These are phyloP conservation scores for Tortricodes alternella DNA, from an alignment of 2,888 invertebrate genomes.

Conservation along the genomic window DNA sequence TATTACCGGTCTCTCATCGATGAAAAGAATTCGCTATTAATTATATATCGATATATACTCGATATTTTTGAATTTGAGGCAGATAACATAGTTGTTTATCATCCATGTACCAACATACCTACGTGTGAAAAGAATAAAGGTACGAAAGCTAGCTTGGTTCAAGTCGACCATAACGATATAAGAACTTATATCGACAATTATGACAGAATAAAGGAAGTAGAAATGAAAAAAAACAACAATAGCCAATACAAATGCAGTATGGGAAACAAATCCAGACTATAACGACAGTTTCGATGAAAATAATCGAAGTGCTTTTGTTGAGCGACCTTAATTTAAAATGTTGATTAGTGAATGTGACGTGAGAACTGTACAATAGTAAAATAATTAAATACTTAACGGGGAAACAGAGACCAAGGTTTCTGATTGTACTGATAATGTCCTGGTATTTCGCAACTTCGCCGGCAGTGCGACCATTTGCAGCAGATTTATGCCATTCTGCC, in stretches of 20 bases:
- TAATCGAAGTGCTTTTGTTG: constrained; percentile 45
- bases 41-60: no score
- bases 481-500: no score
- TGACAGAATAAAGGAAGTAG: constrained; percentile 8
- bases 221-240: constrained; percentile 16
- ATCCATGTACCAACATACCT: no score
- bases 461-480: no score
- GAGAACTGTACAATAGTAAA: constrained; percentile 35
- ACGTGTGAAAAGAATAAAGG: no score
- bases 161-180: no score
- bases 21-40: no score
- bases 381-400: constrained; percentile 10
- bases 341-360: constrained; percentile 29
- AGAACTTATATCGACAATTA: neutral
- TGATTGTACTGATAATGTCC: neutral
- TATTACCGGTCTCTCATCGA: no score
- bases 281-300: constrained; percentile 28
- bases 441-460: no score
- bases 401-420: constrained; percentile 7
- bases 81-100: no score
- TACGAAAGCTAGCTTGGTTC: no score
- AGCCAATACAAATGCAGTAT: constrained; percentile 1
- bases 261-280: constrained; percentile 18
- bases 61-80: no score
- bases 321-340: constrained; percentile 44